phyloP scores from a whole-genome alignment of 2,113 vertebrate species.

The Megaceryle torquata region DNA sequence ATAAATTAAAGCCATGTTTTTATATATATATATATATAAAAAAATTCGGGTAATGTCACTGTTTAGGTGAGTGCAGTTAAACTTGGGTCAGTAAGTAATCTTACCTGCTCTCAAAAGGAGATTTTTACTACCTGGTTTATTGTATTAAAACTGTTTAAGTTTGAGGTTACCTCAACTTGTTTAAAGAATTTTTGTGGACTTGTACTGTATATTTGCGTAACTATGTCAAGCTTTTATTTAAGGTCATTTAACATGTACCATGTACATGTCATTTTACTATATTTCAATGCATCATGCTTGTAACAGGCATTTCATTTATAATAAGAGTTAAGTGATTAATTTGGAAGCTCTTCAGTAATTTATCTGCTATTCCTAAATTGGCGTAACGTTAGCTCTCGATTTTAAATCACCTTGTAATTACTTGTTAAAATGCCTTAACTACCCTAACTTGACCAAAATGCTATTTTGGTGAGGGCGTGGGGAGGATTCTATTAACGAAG shows the following conservation, averaged over 20 bases:
- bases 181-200: constrained; percentile 76
- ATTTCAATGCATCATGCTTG: constrained; percentile 86
- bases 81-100: constrained; percentile 71
- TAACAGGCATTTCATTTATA: constrained; percentile 85
- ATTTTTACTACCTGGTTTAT: constrained; percentile 76
- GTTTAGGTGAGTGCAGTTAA: constrained; percentile 76
- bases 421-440: constrained; percentile 83
- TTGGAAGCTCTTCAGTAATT: constrained; percentile 75
- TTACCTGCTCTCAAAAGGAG: constrained; percentile 70
- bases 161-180: constrained; percentile 83
- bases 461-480: constrained; percentile 43
- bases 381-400: constrained; percentile 67
- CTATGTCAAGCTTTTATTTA: constrained; percentile 80
- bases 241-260: constrained; percentile 84
- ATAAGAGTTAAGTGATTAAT: constrained; percentile 74
- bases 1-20: constrained; percentile 82
- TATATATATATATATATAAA: constrained; percentile 55
- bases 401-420: constrained; percentile 75
- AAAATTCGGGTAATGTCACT: constrained; percentile 76
- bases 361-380: constrained; percentile 78
- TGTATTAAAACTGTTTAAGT: constrained; percentile 77
- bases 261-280: constrained; percentile 83
- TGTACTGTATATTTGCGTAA: constrained; percentile 85
- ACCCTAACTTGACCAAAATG: constrained; percentile 76
- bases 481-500: constrained; percentile 41